Base-by-base conservation (phyloP, 2,888 invertebrate genomes). In the Villa cingulata region DNA sequence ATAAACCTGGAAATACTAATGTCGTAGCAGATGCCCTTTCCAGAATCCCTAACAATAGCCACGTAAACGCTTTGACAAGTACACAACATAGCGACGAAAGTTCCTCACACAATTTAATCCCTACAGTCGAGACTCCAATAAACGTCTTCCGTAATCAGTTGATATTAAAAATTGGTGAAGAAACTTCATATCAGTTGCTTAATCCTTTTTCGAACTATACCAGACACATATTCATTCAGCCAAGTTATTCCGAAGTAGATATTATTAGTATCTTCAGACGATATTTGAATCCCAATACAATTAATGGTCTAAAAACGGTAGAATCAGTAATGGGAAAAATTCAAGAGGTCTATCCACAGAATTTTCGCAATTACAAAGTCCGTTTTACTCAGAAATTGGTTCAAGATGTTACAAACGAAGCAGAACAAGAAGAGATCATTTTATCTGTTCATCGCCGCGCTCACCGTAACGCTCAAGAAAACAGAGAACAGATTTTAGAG, bases 81-180 rank as follows among this genome's bases (percentile, higher is more conserved):
- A n/a, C n/a, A n/a, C n/a, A n/a, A n/a, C n/a, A n/a, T n/a, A n/a
- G n/a, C n/a, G n/a, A n/a, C n/a, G n/a, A n/a, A n/a, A n/a, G n/a
- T n/a, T n/a, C n/a, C n/a, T n/a, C n/a, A n/a, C n/a, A n/a, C n/a
- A n/a, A n/a, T n/a, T n/a, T n/a, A n/a, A n/a, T n/a, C n/a, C n/a
- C n/a, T n/a, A n/a, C n/a, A n/a, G n/a, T n/a, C n/a, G 39, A 20
- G 40, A 39, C 15, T 12, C 29, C 29, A 3, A 46, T 48, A 23
- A 53, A 53, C 40, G 51, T 44, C 1, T 52, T 52, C 32, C 49
- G 51, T 17, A 54, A 52, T 15, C 50, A 52, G 46, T 38, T 52
- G 17, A 41, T 48, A 29, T 2, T 49, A 6, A 40, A 48, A 19
- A 37, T 37, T 37, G 40, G 18, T 23, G 37, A 45, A 27, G 32